phyloP scores from a whole-genome alignment of 2,113 vertebrate genomes.

The Cephalopholis sonnerati region DNA sequence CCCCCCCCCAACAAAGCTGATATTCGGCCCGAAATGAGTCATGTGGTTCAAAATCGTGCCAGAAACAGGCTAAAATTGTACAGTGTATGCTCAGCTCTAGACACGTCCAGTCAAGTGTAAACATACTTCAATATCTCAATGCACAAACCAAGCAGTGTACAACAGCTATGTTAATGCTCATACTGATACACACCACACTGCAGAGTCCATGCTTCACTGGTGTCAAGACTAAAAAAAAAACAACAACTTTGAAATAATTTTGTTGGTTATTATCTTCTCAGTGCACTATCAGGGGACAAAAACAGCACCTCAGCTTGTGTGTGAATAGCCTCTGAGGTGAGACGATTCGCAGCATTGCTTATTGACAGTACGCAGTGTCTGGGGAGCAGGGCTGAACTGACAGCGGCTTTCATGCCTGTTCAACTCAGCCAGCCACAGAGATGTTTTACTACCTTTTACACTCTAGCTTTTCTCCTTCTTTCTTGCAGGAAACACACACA shows the following conservation, averaged over 20 bases:
- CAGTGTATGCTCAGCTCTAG: no score
- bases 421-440: conserved; percentile 14
- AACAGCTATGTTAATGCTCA: neutral
- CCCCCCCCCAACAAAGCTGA: no score
- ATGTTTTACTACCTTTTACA: conserved; percentile 12
- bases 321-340: conserved; percentile 36
- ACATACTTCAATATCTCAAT: neutral
- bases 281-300: conserved; percentile 12
- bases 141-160: neutral
- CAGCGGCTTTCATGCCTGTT: conserved; percentile 38
- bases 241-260: neutral
- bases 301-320: conserved; percentile 19
- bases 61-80: no score
- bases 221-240: neutral
- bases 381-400: conserved; percentile 32
- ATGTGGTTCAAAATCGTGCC: no score
- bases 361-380: conserved; percentile 43
- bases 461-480: conserved; percentile 11
- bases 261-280: conserved; percentile 10
- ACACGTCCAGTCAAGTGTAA: neutral
- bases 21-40: no score
- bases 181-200: neutral
- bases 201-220: neutral
- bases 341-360: conserved; percentile 26
- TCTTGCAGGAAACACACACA: neutral